phyloP scores from a whole-genome alignment of 2,888 invertebrate genomes.

The Punctoribates punctum region DNA sequence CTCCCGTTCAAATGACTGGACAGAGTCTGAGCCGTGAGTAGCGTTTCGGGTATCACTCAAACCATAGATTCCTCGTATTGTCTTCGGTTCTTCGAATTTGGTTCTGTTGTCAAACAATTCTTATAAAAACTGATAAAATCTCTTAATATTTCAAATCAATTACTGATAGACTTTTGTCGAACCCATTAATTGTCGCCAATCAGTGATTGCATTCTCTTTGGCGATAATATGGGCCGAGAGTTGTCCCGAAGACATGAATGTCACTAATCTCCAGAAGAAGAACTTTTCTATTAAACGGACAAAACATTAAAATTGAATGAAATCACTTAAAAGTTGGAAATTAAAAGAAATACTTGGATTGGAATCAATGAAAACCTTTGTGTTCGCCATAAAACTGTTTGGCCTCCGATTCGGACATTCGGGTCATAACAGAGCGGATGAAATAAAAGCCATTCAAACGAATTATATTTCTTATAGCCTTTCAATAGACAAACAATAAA shows the following conservation, averaged over 20 bases:
- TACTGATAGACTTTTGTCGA: constrained; percentile 70
- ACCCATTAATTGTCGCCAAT: constrained; percentile 81
- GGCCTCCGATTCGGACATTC: constrained; percentile 63
- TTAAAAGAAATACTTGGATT: not conserved
- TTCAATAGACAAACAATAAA: not conserved
- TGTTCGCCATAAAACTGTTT: constrained; percentile 78
- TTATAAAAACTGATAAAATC: not conserved
- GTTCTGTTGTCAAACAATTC: constrained; percentile 57
- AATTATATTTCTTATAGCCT: constrained; percentile 63
- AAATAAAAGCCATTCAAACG: constrained; percentile 67
- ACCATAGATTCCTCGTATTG: constrained; percentile 77
- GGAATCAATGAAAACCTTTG: constrained; percentile 52
- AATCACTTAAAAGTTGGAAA: not conserved
- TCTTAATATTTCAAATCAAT: not conserved
- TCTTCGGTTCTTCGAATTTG: constrained; percentile 70
- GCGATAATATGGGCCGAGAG: constrained; percentile 74
- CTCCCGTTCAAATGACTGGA: constrained; percentile 69
- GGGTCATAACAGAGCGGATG: constrained; percentile 63
- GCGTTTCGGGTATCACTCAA: constrained; percentile 91
- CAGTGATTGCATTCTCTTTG: constrained; percentile 67
- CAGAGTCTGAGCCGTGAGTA: constrained; percentile 85
- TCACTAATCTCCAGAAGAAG: constrained; percentile 73
- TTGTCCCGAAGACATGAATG: constrained; percentile 82
- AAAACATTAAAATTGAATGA: not conserved
- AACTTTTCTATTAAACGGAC: constrained; percentile 61